Percentiles rank a stretch among this genome's conserved stretches.
Evolutionary conservation across 2,888 invertebrate genomes (phyloP).

Genomic region (Acanthopleura granulata): DNA sequence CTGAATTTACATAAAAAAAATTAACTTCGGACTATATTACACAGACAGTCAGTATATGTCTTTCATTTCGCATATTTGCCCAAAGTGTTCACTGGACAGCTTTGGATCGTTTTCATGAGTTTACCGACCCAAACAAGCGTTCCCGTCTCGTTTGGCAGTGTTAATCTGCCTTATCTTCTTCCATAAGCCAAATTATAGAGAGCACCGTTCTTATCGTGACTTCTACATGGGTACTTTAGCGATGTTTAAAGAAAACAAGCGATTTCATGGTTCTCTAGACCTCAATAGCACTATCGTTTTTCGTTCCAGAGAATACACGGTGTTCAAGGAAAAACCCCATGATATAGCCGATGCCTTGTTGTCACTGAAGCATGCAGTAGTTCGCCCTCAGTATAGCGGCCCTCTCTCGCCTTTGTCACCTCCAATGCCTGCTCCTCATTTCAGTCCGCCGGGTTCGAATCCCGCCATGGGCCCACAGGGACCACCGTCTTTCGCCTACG

Average conservation of each 20-base stretch:
- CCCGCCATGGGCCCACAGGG: slow-evolving; percentile 34
- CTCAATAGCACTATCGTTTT: slow-evolving; percentile 5
- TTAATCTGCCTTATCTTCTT: too few relatives aligned
- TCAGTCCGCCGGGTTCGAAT: slow-evolving; percentile 20
- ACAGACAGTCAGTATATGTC: too few relatives aligned
- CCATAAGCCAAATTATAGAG: too few relatives aligned
- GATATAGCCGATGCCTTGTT: slow-evolving; percentile 91
- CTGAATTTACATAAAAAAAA: too few relatives aligned
- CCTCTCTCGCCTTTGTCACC: slow-evolving; percentile 69
- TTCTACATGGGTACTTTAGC: background rate
- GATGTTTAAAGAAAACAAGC: background rate
- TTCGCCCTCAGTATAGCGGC: slow-evolving; percentile 75
- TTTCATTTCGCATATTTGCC: too few relatives aligned
- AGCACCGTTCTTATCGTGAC: too few relatives aligned
- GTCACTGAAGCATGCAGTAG: slow-evolving; percentile 88
- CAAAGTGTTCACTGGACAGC: too few relatives aligned
- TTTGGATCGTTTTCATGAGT: too few relatives aligned
- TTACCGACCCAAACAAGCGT: too few relatives aligned
- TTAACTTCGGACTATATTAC: too few relatives aligned
- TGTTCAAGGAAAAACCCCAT: slow-evolving; percentile 64
- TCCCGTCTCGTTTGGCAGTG: too few relatives aligned
- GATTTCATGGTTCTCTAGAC: too few relatives aligned
- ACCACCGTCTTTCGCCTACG: background rate
- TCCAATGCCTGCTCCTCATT: slow-evolving; percentile 29
- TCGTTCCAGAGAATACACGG: slow-evolving; percentile 58